Base-by-base conservation (phyloP, 2,797 vertebrate species). In the Neomorphus geoffroyi region DNA sequence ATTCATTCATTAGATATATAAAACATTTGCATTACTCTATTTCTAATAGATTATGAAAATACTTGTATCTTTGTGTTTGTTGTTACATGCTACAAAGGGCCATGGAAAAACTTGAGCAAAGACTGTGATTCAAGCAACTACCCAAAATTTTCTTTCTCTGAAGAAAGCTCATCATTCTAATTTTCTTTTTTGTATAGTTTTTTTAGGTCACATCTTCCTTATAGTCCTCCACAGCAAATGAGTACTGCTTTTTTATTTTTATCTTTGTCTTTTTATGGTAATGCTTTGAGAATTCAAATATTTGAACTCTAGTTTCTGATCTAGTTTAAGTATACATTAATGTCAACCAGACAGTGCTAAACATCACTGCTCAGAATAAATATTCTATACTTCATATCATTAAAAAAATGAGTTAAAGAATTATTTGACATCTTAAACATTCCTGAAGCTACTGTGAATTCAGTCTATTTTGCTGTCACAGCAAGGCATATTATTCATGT, bases 261-360 rank as follows among this genome's bases (percentile, higher is more conserved):
- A 58, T 65, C 24, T 85, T 73, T 80, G 26, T 62, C 22, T 92
- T 95, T 86, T 70, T 62, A 19, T 90, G 45, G 13, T 74, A 89
- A 57, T 73, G 19, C 30, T 94, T 90, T 94, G 21, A 80, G 85
- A 23, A 84, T 92, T 92, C 50, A 92, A 90, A 69, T 88, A 88
- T 86, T 80, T 95, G 69, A 92, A 81, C 61, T 67, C 7, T n/a
- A 87, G 56, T 67, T 94, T 92, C 70, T 91, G 48, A 41, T 79
- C 32, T 85, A 67, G 67, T 90, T 93, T 90, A 91, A 74, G 17
- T 4, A 82, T 21, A 8, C 23, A 17, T 83, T 95, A 84, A 67
- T 45, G 23, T 86, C 56, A 94, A 8, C 17, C n/a, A 70, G 58
- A 48, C 58, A 78, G 39, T 48, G 46, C n/a, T 77, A 77, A 87